phyloP scores from a whole-genome alignment of 2,888 invertebrate species.

The Pseudoips prasinana region DNA sequence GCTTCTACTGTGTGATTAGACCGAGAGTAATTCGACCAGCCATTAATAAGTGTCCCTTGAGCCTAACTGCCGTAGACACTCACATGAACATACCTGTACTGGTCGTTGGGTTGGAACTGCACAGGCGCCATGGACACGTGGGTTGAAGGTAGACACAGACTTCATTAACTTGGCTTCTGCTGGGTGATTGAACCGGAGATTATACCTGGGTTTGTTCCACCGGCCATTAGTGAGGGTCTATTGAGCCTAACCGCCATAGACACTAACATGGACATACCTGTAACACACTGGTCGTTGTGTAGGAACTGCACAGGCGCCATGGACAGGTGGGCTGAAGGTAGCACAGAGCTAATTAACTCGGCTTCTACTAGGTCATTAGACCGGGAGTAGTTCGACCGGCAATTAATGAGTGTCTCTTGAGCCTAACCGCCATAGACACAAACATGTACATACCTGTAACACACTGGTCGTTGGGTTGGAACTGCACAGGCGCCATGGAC shows the following conservation, averaged over 20 bases:
- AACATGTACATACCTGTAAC: constrained; percentile 1
- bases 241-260: too few relatives aligned
- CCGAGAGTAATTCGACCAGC: constrained; percentile 94
- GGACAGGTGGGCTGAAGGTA: constrained; percentile 88
- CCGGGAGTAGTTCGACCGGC: constrained; percentile 94
- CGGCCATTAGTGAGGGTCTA: too few relatives aligned
- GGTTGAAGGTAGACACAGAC: constrained; percentile 88
- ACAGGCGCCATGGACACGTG: constrained; percentile 91
- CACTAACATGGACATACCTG: too few relatives aligned
- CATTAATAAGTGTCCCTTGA: too few relatives aligned
- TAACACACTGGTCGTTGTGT: constrained; percentile 54
- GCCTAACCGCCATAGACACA: too few relatives aligned
- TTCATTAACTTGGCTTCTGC: constrained; percentile 94
- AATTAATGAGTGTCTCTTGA: too few relatives aligned
- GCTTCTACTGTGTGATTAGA: constrained; percentile 97
- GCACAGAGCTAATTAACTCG: constrained; percentile 91
- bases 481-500: constrained; percentile 90
- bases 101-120: constrained; percentile 81
- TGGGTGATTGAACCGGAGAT: constrained; percentile 96
- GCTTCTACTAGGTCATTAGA: constrained; percentile 97
- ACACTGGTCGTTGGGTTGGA: constrained; percentile 69
- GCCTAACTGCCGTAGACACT: too few relatives aligned
- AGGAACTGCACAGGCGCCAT: constrained; percentile 89
- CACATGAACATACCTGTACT: constrained; percentile 31
- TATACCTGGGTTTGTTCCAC: constrained; percentile 95